Percentiles rank a stretch among this genome's conserved stretches.
phyloP scores from a whole-genome alignment of 2,888 invertebrate genomes.

The Habrosyne pyritoides region DNA sequence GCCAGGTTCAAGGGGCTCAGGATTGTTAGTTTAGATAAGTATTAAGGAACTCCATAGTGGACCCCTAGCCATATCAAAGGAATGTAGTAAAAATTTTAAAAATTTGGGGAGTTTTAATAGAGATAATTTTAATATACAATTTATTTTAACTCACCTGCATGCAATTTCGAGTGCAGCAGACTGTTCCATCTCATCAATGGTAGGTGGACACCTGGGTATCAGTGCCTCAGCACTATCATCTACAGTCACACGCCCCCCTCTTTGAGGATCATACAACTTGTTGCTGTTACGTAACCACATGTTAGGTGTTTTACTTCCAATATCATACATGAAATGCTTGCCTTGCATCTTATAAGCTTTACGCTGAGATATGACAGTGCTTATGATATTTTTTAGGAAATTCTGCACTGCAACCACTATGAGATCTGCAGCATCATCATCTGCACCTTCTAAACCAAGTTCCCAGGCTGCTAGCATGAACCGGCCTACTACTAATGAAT shows the following conservation, averaged over 20 bases:
- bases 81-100: too few species aligned
- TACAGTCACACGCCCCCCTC: conserved; percentile 82
- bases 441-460: conserved; percentile 92
- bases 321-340: conserved; percentile 89
- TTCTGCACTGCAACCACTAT: conserved; percentile 90
- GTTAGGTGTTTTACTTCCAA: conserved; percentile 91
- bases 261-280: conserved; percentile 85
- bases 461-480: conserved; percentile 96
- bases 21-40: too few species aligned
- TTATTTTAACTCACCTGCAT: conserved; percentile 82
- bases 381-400: conserved; percentile 92
- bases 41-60: too few species aligned
- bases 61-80: too few species aligned
- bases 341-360: conserved; percentile 91
- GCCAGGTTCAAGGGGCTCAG: too few species aligned
- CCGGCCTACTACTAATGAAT: conserved; percentile 91
- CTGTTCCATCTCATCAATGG: conserved; percentile 89
- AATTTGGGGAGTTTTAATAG: too few species aligned
- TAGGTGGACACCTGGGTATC: conserved; percentile 87
- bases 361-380: conserved; percentile 90
- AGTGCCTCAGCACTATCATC: conserved; percentile 85
- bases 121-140: too few species aligned
- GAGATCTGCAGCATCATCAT: conserved; percentile 92
- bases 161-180: conserved; percentile 89
- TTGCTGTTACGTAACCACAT: conserved; percentile 91